These are phyloP conservation scores for Pantala flavescens DNA, from an alignment of 1,140 invertebrate species.

Conservation along the genomic window DNA sequence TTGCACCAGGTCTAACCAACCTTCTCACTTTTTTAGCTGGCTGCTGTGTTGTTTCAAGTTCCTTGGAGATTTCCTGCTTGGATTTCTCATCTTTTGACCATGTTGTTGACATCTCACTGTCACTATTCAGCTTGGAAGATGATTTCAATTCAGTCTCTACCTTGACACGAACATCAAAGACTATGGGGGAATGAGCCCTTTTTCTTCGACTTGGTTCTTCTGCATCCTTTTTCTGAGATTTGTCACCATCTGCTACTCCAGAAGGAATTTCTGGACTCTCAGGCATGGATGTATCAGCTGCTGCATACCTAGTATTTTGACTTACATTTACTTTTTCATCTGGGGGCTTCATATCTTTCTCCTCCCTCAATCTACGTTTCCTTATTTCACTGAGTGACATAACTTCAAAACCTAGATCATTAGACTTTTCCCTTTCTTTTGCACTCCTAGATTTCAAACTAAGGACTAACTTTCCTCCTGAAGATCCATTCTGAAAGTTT, in stretches of 20 bases:
- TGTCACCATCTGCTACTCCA: neutral
- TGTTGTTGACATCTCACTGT: neutral
- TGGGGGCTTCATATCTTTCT: neutral
- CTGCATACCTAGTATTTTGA: neutral
- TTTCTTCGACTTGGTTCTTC: neutral
- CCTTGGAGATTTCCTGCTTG: too few relatives aligned
- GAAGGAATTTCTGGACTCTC: neutral
- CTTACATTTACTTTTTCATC: neutral
- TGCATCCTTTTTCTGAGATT: neutral
- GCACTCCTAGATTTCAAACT: neutral
- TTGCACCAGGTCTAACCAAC: too few relatives aligned
- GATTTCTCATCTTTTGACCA: too few relatives aligned
- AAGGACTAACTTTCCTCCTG: neutral
- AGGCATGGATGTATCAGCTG: neutral
- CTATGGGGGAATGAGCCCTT: slow-evolving; percentile 16
- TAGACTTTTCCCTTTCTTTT: neutral
- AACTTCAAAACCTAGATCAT: slow-evolving; percentile 29
- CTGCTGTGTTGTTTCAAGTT: too few relatives aligned
- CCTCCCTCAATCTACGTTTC: neutral
- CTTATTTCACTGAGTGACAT: slow-evolving; percentile 37
- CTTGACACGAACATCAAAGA: neutral
- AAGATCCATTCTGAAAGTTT: neutral
- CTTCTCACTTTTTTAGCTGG: too few relatives aligned
- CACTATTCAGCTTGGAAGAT: neutral
- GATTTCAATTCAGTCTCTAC: neutral